Evolutionary conservation across 2,113 vertebrate species (phyloP).

Genomic region (Ovibos moschatus): DNA sequence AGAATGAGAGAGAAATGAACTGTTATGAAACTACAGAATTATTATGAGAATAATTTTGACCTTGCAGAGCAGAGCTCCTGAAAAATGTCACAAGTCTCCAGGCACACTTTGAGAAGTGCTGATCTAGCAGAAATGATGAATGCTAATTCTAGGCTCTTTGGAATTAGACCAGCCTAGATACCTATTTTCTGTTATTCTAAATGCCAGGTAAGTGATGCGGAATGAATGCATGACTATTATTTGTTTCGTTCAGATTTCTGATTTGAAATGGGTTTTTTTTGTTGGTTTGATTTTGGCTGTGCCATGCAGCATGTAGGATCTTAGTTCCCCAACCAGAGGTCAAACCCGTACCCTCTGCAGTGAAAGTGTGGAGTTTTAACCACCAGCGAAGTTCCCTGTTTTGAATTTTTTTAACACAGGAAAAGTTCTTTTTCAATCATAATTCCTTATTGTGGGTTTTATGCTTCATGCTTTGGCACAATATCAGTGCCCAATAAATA

Average conservation of each 20-base stretch:
- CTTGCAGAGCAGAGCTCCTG: not conserved
- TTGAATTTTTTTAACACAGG: not conserved
- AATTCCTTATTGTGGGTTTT: not conserved
- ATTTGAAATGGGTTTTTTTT: not conserved
- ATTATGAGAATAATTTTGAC: not conserved
- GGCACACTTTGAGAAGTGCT: not conserved
- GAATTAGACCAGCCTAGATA: not conserved
- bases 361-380: not conserved
- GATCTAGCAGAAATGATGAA: not conserved
- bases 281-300: not conserved
- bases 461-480: not conserved
- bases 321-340: not conserved
- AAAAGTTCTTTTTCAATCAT: not conserved
- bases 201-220: not conserved
- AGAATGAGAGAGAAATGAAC: not conserved
- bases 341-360: not conserved
- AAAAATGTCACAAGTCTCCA: not conserved
- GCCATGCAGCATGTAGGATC: not conserved
- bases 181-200: not conserved
- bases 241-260: not conserved
- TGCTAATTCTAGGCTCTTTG: not conserved
- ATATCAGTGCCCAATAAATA: not conserved
- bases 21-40: not conserved
- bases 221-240: not conserved
- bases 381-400: not conserved